Evolutionary conservation across 1,140 invertebrate genomes (phyloP).

Genomic region (Armadillidium nasatum): DNA sequence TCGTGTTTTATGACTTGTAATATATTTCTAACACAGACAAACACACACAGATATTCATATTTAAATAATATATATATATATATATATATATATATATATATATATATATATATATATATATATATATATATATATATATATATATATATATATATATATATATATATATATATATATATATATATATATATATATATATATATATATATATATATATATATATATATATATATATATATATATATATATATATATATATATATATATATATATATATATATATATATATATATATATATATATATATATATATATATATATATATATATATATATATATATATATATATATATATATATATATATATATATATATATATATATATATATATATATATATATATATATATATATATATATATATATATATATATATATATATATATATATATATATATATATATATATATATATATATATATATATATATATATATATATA

Average conservation of each 20-base stretch:
- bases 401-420: too few species aligned
- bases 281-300: conserved; percentile 26
- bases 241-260: conserved; percentile 23
- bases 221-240: conserved; percentile 10
- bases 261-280: conserved; percentile 21
- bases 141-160: not conserved
- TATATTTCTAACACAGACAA: too few species aligned
- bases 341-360: too few species aligned
- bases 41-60: not conserved
- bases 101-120: conserved; percentile 14
- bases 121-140: conserved; percentile 4
- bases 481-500: too few species aligned
- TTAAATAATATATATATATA: not conserved
- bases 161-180: conserved; percentile 5
- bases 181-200: conserved; percentile 3
- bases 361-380: too few species aligned
- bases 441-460: not conserved
- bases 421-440: not conserved
- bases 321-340: too few species aligned
- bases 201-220: conserved; percentile 21
- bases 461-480: too few species aligned
- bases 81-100: conserved; percentile 13
- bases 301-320: not conserved
- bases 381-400: too few species aligned
- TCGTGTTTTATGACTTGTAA: too few species aligned